phyloP scores from a whole-genome alignment of 2,797 vertebrate genomes.

The Sebastes taczanowskii region DNA sequence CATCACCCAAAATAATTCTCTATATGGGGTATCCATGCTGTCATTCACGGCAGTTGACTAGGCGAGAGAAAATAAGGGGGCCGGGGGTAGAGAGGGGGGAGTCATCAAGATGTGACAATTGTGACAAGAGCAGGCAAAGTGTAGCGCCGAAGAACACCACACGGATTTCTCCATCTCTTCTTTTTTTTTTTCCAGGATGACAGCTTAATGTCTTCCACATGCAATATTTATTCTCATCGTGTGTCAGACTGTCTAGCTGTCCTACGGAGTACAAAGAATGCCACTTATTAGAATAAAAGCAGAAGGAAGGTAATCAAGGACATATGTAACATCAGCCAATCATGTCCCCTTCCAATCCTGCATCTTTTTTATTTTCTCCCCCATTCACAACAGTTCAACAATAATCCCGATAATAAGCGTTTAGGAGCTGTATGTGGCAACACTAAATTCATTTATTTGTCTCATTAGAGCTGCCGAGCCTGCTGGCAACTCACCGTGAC shows the following conservation, averaged over 20 bases:
- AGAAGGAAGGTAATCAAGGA: conserved; percentile 99
- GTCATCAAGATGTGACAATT: conserved; percentile 99
- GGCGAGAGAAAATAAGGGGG: conserved; percentile 74
- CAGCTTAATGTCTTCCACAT: conserved; percentile 99
- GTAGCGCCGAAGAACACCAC: conserved; percentile 91
- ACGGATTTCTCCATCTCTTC: conserved; percentile 95
- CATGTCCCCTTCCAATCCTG: conserved; percentile 85
- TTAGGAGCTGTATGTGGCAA: conserved; percentile 91
- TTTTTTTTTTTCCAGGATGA: conserved; percentile 86
- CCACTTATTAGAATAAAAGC: conserved; percentile 99
- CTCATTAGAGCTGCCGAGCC: conserved; percentile 88
- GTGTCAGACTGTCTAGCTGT: conserved; percentile 99
- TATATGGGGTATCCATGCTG: conserved; percentile 80
- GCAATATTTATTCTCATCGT: conserved; percentile 99
- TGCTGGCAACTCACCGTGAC: conserved; percentile 89
- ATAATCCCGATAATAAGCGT: conserved; percentile 97
- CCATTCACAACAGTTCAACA: conserved; percentile 95
- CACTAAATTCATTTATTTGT: conserved; percentile 97
- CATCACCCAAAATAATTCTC: conserved; percentile 81
- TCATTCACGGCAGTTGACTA: conserved; percentile 81
- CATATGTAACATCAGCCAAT: conserved; percentile 99
- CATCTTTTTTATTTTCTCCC: conserved; percentile 84
- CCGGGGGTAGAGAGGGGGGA: conserved; percentile 66
- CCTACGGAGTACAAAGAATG: conserved; percentile 99
- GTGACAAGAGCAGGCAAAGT: conserved; percentile 97